These are phyloP conservation scores for Rhagium mordax DNA, from an alignment of 2,888 invertebrate genomes.

Conservation along the genomic window DNA sequence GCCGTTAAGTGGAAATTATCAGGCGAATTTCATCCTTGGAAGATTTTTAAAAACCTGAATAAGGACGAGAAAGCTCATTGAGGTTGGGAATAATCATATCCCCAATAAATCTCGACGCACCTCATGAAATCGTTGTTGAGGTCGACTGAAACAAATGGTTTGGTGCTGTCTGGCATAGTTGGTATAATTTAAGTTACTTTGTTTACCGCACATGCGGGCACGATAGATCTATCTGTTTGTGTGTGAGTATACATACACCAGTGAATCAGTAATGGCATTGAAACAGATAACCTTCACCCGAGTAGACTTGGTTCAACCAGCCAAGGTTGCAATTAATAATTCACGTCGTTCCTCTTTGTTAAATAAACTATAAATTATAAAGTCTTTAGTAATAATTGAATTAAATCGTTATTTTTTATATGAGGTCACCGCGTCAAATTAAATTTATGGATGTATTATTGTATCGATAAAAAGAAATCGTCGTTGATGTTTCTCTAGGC, in stretches of 20 bases:
- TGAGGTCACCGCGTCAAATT: neutral
- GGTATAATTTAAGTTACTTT: constrained; percentile 9
- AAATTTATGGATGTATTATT: neutral
- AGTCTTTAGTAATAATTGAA: constrained; percentile 36
- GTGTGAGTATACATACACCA: constrained; percentile 8
- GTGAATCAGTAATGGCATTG: constrained; percentile 29
- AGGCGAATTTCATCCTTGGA: too few relatives aligned
- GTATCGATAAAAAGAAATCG: neutral
- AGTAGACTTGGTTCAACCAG: constrained; percentile 51
- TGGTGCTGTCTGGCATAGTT: constrained; percentile 2
- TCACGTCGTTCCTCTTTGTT: constrained; percentile 51
- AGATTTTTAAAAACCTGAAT: too few relatives aligned
- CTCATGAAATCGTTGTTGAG: neutral
- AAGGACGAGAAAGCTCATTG: neutral
- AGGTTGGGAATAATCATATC: neutral
- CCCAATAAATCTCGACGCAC: neutral
- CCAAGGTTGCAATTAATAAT: constrained; percentile 59
- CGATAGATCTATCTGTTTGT: neutral
- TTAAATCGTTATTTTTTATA: constrained; percentile 23
- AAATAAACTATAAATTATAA: constrained; percentile 40
- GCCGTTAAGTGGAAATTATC: too few relatives aligned
- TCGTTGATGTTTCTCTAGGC: constrained; percentile 3
- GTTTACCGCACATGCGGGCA: constrained; percentile 19
- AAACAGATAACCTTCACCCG: constrained; percentile 57
- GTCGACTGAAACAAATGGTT: constrained; percentile 1